A percentile compares a stretch with the other conserved stretches of the same genome.
These are phyloP conservation scores for Brotula barbata DNA, from an alignment of 2,797 vertebrate species.

Conservation along the genomic window DNA sequence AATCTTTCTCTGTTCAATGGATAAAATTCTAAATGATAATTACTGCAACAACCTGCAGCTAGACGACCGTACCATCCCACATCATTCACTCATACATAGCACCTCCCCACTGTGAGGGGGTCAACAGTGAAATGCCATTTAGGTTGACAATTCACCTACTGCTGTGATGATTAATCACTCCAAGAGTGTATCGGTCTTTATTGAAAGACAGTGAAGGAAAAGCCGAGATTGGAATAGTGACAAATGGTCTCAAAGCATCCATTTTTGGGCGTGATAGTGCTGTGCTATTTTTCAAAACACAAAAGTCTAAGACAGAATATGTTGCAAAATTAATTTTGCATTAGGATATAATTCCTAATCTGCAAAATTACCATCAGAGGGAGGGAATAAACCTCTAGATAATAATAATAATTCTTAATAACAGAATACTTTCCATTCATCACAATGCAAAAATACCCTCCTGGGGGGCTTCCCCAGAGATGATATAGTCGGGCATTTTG, in stretches of 20 bases:
- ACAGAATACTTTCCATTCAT: background rate
- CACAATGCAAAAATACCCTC: background rate
- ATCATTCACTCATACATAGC: constrained; percentile 31
- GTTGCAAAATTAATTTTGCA: too few relatives aligned
- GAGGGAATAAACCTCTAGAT: too few relatives aligned
- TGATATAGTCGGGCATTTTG: too few relatives aligned
- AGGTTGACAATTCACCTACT: constrained; percentile 39
- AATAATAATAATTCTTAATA: too few relatives aligned
- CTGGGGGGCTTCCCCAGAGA: too few relatives aligned
- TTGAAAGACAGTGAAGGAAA: constrained; percentile 30
- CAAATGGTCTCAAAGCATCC: background rate
- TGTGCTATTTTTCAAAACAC: too few relatives aligned
- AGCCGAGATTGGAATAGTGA: constrained; percentile 15
- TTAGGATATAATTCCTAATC: too few relatives aligned
- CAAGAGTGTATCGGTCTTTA: background rate
- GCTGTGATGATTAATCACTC: constrained; percentile 44
- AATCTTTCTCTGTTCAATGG: constrained; percentile 15
- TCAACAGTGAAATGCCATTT: constrained; percentile 60
- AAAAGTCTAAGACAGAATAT: too few relatives aligned
- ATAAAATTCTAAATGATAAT: constrained; percentile 14
- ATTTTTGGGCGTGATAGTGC: too few relatives aligned
- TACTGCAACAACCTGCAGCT: background rate
- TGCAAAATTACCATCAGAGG: too few relatives aligned
- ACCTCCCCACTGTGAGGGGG: constrained; percentile 25
- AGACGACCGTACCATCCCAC: constrained; percentile 32